Evolutionary conservation across 1,140 invertebrate species (phyloP).

Genomic region (Plodia interpunctella): DNA sequence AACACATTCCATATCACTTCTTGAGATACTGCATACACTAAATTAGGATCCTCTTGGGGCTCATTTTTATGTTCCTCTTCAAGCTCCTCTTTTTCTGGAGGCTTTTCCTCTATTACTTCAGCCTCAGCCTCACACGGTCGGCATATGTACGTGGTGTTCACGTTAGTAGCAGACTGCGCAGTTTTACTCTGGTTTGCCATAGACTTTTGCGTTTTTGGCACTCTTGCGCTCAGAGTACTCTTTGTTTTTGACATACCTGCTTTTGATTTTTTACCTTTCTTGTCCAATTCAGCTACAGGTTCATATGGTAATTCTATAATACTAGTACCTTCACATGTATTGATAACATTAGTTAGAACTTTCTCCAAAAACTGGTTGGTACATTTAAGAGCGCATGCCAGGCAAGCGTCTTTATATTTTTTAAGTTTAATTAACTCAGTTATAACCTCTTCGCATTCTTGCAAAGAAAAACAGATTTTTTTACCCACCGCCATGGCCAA

Average conservation of each 20-base stretch:
- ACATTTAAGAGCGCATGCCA: slow-evolving; percentile 52
- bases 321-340: slow-evolving; percentile 51
- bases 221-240: slow-evolving; percentile 39
- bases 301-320: slow-evolving; percentile 53
- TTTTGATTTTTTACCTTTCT: slow-evolving; percentile 52
- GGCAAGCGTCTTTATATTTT: slow-evolving; percentile 51
- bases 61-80: slow-evolving; percentile 47
- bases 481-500: slow-evolving; percentile 76
- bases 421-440: slow-evolving; percentile 58
- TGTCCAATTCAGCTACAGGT: slow-evolving; percentile 34
- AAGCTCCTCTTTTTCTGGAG: slow-evolving; percentile 35
- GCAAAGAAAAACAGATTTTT: slow-evolving; percentile 63
- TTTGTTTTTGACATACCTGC: slow-evolving; percentile 27
- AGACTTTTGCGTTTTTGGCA: slow-evolving; percentile 40
- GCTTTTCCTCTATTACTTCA: slow-evolving; percentile 35
- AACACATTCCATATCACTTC: slow-evolving; percentile 61
- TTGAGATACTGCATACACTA: slow-evolving; percentile 54
- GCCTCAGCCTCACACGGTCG: slow-evolving; percentile 44
- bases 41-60: slow-evolving; percentile 37
- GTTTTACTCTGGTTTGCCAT: slow-evolving; percentile 31
- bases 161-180: slow-evolving; percentile 35
- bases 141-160: slow-evolving; percentile 52
- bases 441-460: slow-evolving; percentile 68
- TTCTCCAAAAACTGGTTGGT: slow-evolving; percentile 47
- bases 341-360: slow-evolving; percentile 50